Percentiles rank a stretch among this genome's conserved stretches.
Conservation (phyloP, 2,797 vertebrate genomes). For the Nasua narica region DNA sequence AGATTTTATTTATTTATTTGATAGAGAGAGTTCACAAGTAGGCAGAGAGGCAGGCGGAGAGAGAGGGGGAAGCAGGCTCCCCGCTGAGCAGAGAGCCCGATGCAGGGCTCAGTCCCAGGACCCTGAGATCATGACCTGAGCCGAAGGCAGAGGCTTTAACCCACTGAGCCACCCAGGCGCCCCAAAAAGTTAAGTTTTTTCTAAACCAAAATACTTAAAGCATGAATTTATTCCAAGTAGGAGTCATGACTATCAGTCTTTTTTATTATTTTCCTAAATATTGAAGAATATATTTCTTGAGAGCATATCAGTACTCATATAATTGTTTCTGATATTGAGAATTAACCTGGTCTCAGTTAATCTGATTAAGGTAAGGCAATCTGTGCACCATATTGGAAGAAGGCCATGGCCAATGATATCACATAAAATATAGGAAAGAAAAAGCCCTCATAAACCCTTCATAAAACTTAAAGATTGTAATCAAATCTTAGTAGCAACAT, state of each 20-base stretch:
- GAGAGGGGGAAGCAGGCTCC: no score
- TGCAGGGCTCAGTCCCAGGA: no score
- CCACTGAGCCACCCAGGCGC: no score
- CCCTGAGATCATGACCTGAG: no score
- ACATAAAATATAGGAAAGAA: background rate
- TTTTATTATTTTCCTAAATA: background rate
- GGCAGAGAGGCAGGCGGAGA: no score
- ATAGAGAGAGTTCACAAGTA: no score
- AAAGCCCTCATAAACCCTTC: background rate
- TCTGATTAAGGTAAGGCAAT: background rate
- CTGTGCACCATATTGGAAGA: background rate
- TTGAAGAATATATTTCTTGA: background rate
- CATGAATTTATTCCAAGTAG: background rate
- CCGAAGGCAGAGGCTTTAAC: no score
- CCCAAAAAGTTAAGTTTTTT: background rate
- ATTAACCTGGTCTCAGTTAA: background rate
- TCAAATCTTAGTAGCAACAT: background rate
- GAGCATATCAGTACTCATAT: background rate
- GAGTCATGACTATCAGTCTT: background rate
- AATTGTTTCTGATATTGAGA: background rate
- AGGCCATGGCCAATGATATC: background rate
- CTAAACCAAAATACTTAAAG: background rate
- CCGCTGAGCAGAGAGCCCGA: no score
- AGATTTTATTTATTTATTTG: no score
- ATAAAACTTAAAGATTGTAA: background rate